phyloP scores from a whole-genome alignment of 1,140 invertebrate genomes.

The Tetragnatha versicolor region DNA sequence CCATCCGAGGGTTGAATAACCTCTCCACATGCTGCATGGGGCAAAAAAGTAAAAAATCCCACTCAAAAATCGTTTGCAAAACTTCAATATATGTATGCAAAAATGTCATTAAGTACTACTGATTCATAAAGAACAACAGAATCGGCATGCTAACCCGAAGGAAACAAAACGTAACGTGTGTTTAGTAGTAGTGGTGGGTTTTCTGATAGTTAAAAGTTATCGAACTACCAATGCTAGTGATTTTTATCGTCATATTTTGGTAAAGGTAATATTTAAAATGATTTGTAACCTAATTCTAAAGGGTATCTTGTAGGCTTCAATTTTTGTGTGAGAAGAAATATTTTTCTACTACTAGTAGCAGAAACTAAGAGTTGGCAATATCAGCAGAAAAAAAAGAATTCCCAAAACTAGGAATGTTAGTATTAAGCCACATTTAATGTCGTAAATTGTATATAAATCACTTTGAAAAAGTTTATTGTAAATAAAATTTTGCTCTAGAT shows the following conservation, averaged over 20 bases:
- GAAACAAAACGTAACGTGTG: conserved; percentile 9
- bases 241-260: not conserved
- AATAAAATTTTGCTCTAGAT: too few species aligned
- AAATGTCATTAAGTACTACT: conserved; percentile 40
- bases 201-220: conserved; percentile 11
- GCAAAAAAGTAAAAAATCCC: conserved; percentile 48
- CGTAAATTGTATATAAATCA: too few species aligned
- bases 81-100: conserved; percentile 42
- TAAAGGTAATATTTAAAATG: too few species aligned
- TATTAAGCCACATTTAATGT: too few species aligned
- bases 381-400: too few species aligned
- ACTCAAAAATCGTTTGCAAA: conserved; percentile 51
- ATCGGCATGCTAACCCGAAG: conserved; percentile 32
- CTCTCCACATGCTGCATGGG: conserved; percentile 55
- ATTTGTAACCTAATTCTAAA: too few species aligned
- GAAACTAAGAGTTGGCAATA: too few species aligned
- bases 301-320: too few species aligned
- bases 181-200: conserved; percentile 10
- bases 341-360: too few species aligned
- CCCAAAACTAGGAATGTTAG: too few species aligned
- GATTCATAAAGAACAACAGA: conserved; percentile 42
- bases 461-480: too few species aligned
- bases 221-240: not conserved
- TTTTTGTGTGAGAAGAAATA: too few species aligned
- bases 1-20: conserved; percentile 56